Evolutionary conservation across 2,888 invertebrate genomes (phyloP), one percentile per base, ranked within the genome.

Genomic region (Macropis europaea): DNA sequence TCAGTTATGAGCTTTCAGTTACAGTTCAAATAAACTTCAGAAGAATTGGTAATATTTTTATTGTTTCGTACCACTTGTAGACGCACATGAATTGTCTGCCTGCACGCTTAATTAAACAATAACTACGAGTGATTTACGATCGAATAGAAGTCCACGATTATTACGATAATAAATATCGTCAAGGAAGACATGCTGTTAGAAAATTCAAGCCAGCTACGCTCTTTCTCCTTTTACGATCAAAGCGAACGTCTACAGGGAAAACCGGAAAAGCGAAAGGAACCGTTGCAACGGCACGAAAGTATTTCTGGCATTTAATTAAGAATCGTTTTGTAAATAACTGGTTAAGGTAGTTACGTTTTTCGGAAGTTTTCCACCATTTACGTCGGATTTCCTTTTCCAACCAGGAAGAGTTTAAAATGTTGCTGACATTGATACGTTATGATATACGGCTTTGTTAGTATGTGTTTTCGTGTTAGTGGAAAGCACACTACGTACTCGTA

Each of bases 201-300:
- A 56, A 68, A 71, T 68, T 56, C 47, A 62, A 40, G 28, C 28
- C 26, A 17, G 6, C 7, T 7, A 17, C 30, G 54, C 40, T 42
- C 32, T 42, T 48, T 73, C 26, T 17, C 72, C 72, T 69, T 73
- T 70, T 73, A 73, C n/a, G 72, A 59, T 48, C 22, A 48, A 48
- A 38, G 43, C 66, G 43, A 40, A 63, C 52, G 34, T 66, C 54
- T 64, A 71, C 57, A 53, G 62, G 63, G 64, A 70, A 70, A 74
- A 74, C 69, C 79, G 77, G 79, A 77, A 79, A 77, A 77, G 56
- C 77, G 67, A 77, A 67, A 64, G 77, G 67, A 77, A 77, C 77
- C 52, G 48, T 32, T 54, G 57, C 47, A 48, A 54, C 54, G 54
- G 54, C 5, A 32, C 40, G 53, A 60, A 77, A 56, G 66, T 54